phyloP scores from a whole-genome alignment of 1,140 invertebrate species.

The Ips nitidus region DNA sequence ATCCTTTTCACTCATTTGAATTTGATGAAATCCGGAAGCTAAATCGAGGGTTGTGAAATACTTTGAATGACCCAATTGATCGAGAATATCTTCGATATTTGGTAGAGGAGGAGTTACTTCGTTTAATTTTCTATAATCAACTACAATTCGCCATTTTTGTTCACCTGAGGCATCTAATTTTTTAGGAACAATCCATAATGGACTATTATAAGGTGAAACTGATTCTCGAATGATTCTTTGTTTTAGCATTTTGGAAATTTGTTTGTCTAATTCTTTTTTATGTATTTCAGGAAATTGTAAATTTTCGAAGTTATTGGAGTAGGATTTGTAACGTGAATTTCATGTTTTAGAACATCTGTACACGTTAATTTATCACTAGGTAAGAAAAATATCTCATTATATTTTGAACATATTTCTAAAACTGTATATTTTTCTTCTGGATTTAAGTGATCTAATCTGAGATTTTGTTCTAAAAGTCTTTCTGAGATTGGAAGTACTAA shows the following conservation, averaged over 20 bases:
- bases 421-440: constrained; percentile 28
- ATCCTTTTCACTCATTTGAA: constrained; percentile 49
- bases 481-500: constrained; percentile 1
- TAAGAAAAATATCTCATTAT: constrained; percentile 42
- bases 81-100: constrained; percentile 55
- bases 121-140: constrained; percentile 52
- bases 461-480: constrained; percentile 18
- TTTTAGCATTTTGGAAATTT: constrained; percentile 52
- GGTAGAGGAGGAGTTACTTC: constrained; percentile 53
- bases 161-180: constrained; percentile 50
- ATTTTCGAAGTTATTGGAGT: constrained; percentile 44
- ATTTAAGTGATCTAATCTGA: constrained; percentile 39
- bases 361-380: constrained; percentile 33
- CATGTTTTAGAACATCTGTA: constrained; percentile 39
- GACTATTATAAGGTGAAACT: constrained; percentile 47
- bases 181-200: constrained; percentile 52
- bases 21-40: constrained; percentile 56
- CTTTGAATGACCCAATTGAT: constrained; percentile 50
- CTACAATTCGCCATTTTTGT: constrained; percentile 50
- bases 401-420: constrained; percentile 33
- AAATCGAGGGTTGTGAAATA: constrained; percentile 58
- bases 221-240: constrained; percentile 51
- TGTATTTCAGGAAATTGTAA: constrained; percentile 50
- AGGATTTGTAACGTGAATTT: constrained; percentile 40
- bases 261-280: constrained; percentile 50